Conservation (phyloP, 2,888 invertebrate species). For the Amiota mariae region DNA sequence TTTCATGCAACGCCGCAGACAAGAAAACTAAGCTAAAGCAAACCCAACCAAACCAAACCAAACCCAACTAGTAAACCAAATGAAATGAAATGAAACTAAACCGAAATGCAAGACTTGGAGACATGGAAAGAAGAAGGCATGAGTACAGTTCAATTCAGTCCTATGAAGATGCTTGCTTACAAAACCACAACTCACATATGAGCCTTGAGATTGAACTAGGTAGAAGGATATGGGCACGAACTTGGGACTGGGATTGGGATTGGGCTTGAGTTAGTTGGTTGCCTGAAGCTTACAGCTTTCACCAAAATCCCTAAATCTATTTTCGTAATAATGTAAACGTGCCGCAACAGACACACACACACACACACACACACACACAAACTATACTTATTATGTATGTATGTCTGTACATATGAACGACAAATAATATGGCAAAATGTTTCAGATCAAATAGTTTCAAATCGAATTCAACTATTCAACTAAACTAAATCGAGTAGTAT, state of each 20-base stretch:
- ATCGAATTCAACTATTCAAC: slow-evolving; percentile 12
- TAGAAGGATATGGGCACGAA: no score
- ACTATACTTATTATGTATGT: no score
- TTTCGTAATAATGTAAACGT: slow-evolving; percentile 30
- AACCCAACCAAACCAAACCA: slow-evolving; percentile 7
- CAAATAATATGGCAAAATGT: slow-evolving; percentile 1
- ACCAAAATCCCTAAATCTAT: slow-evolving; percentile 26
- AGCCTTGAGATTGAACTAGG: neutral
- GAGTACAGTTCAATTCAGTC: neutral
- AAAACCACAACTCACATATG: slow-evolving; percentile 17
- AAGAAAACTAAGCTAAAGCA: slow-evolving; percentile 26
- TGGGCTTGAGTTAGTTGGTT: no score
- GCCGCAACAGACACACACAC: slow-evolving; percentile 11
- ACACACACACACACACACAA: neutral
- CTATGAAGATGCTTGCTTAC: no score
- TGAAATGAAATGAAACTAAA: slow-evolving; percentile 8
- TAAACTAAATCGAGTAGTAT: slow-evolving; percentile 1
- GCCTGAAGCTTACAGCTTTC: neutral
- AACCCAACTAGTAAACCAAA: neutral
- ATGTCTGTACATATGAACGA: neutral
- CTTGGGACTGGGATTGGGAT: no score
- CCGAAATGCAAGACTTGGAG: neutral
- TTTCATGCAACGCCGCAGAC: slow-evolving; percentile 36
- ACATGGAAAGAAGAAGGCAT: neutral
- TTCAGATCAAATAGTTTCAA: slow-evolving; percentile 27